A percentile compares a stretch with the other conserved stretches of the same genome.
These are phyloP conservation scores for Mobula hypostoma DNA, from an alignment of 2,113 vertebrate genomes.

Conservation along the genomic window DNA sequence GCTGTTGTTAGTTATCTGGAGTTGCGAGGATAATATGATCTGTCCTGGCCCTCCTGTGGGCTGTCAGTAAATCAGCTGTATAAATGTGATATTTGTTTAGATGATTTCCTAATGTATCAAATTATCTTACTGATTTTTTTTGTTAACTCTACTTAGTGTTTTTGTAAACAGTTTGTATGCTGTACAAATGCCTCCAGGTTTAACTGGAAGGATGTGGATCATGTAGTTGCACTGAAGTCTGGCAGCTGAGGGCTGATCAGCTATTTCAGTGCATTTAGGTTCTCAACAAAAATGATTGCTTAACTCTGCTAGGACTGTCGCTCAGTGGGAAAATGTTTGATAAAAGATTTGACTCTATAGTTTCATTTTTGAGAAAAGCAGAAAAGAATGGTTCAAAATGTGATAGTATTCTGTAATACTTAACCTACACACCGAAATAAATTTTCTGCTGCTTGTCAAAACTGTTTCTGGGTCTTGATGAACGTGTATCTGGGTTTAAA, in stretches of 20 bases:
- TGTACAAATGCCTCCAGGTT: slow-evolving; percentile 38
- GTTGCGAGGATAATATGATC: slow-evolving; percentile 33
- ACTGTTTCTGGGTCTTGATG: slow-evolving; percentile 34
- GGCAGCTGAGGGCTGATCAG: slow-evolving; percentile 32
- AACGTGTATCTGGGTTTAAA: slow-evolving; percentile 21
- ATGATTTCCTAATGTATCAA: slow-evolving; percentile 38
- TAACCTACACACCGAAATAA: slow-evolving; percentile 30
- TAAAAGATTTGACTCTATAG: slow-evolving; percentile 38
- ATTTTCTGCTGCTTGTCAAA: slow-evolving; percentile 38
- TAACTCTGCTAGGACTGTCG: slow-evolving; percentile 30
- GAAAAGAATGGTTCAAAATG: slow-evolving; percentile 33
- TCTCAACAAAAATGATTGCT: slow-evolving; percentile 35
- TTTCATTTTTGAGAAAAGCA: slow-evolving; percentile 38
- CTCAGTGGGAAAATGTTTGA: slow-evolving; percentile 35
- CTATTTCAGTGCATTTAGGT: slow-evolving; percentile 31
- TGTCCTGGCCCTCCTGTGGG: slow-evolving; percentile 5
- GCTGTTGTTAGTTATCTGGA: slow-evolving; percentile 28
- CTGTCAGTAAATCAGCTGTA: slow-evolving; percentile 32
- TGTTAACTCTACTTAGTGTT: slow-evolving; percentile 37
- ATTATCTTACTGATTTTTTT: slow-evolving; percentile 34
- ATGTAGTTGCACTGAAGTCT: slow-evolving; percentile 36
- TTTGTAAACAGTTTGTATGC: slow-evolving; percentile 38
- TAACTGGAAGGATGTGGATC: slow-evolving; percentile 37
- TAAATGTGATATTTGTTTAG: slow-evolving; percentile 38
- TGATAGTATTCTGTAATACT: slow-evolving; percentile 35